Evolutionary conservation across 2,888 invertebrate genomes (phyloP).

Genomic region (Drosophila meridiana): DNA sequence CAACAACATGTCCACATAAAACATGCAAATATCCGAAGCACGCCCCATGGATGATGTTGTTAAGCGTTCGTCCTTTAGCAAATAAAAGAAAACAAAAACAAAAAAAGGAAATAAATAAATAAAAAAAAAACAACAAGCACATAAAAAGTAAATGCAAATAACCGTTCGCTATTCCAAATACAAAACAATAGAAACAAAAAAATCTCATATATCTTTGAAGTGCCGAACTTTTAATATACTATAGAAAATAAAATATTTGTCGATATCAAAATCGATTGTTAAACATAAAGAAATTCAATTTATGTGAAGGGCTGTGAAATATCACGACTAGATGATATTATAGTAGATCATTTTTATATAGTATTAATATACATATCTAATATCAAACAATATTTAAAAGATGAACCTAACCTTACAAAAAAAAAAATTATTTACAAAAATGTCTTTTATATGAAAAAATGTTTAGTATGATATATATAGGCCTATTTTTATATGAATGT

Average conservation of each 20-base stretch:
- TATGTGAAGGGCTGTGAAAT: neutral
- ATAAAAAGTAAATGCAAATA: conserved; percentile 79
- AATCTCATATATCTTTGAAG: conserved; percentile 9
- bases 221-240: conserved; percentile 18
- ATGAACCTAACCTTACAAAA: too few relatives aligned
- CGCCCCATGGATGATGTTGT: conserved; percentile 72
- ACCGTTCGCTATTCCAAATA: conserved; percentile 58
- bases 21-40: conserved; percentile 73
- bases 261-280: neutral
- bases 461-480: too few relatives aligned
- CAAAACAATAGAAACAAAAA: conserved; percentile 35
- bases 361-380: too few relatives aligned
- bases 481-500: too few relatives aligned
- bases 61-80: conserved; percentile 47
- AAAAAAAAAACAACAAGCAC: conserved; percentile 32
- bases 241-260: neutral
- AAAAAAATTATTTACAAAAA: too few relatives aligned
- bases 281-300: neutral
- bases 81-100: conserved; percentile 18
- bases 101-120: conserved; percentile 1
- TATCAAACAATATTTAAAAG: too few relatives aligned
- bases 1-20: conserved; percentile 55
- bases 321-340: too few relatives aligned
- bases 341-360: too few relatives aligned
- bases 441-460: too few relatives aligned